phyloP scores from a whole-genome alignment of 2,113 vertebrate species.

The Chelonoidis abingdonii region DNA sequence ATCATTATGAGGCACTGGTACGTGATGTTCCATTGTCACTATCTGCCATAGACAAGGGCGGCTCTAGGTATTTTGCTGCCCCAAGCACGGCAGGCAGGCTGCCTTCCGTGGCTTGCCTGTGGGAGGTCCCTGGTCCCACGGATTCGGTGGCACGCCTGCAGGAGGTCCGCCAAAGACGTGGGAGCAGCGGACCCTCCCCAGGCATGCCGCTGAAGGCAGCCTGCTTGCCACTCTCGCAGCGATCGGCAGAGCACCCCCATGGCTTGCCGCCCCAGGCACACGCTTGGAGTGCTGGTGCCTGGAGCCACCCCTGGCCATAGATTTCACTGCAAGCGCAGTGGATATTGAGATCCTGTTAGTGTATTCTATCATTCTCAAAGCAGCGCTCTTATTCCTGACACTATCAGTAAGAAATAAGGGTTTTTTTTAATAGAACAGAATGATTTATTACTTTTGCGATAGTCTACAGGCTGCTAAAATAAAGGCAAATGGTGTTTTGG shows the following conservation, averaged over 20 bases:
- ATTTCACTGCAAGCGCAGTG: conserved; percentile 8
- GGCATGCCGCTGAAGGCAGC: too few species aligned
- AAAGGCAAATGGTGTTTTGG: neutral
- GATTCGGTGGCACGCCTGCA: too few species aligned
- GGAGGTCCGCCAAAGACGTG: too few species aligned
- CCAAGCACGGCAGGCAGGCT: too few species aligned
- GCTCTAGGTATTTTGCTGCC: too few species aligned
- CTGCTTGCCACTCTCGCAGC: too few species aligned
- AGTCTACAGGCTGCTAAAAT: neutral
- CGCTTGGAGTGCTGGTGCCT: too few species aligned
- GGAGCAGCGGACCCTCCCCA: too few species aligned
- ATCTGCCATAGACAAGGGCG: neutral
- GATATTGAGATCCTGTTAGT: neutral
- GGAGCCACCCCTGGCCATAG: neutral
- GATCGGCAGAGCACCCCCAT: too few species aligned
- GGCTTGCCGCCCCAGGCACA: too few species aligned
- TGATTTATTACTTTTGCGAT: neutral
- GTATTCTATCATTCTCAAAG: neutral
- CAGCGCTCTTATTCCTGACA: neutral
- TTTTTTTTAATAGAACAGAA: neutral
- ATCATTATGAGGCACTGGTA: neutral
- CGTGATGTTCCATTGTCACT: neutral
- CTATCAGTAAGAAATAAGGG: neutral
- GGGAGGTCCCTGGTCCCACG: too few species aligned
- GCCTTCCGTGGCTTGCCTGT: too few species aligned